phyloP scores from a whole-genome alignment of 2,888 invertebrate genomes.

The Spilosoma lubricipeda region DNA sequence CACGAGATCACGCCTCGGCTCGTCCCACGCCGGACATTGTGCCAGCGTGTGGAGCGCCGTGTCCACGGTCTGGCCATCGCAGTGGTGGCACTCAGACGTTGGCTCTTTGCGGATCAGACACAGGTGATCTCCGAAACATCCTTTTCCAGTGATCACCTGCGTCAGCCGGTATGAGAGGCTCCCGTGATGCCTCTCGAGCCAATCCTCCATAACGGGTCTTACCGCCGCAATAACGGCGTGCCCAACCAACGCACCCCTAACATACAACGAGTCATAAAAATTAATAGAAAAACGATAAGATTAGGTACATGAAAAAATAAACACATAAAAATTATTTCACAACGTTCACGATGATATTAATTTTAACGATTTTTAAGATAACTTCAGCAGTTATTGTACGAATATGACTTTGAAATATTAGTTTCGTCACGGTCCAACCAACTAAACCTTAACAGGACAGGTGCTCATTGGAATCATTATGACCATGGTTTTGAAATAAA shows the following conservation, averaged over 20 bases:
- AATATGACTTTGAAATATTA: conserved; percentile 14
- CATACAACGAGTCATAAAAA: conserved; percentile 22
- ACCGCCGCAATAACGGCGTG: too few relatives aligned
- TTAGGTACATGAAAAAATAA: conserved; percentile 24
- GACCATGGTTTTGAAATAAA: conserved; percentile 12
- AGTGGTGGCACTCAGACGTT: too few relatives aligned
- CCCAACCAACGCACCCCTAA: neutral
- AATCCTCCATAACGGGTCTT: too few relatives aligned
- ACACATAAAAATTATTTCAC: conserved; percentile 35
- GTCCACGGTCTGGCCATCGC: too few relatives aligned
- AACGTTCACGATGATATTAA: conserved; percentile 36
- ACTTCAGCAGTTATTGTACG: conserved; percentile 14
- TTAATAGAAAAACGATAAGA: conserved; percentile 42
- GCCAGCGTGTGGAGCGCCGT: too few relatives aligned
- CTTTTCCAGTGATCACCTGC: too few relatives aligned
- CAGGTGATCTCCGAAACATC: too few relatives aligned
- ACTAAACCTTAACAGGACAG: conserved; percentile 10
- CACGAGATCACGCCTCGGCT: too few relatives aligned
- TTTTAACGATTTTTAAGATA: conserved; percentile 29
- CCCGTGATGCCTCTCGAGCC: too few relatives aligned
- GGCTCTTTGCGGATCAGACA: too few relatives aligned
- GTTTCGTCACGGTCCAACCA: conserved; percentile 15
- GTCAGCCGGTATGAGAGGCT: too few relatives aligned
- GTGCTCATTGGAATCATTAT: conserved; percentile 8
- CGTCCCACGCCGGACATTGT: too few relatives aligned